Evolutionary conservation across 2,888 invertebrate species (phyloP).

Genomic region (Drosophila formosana): DNA sequence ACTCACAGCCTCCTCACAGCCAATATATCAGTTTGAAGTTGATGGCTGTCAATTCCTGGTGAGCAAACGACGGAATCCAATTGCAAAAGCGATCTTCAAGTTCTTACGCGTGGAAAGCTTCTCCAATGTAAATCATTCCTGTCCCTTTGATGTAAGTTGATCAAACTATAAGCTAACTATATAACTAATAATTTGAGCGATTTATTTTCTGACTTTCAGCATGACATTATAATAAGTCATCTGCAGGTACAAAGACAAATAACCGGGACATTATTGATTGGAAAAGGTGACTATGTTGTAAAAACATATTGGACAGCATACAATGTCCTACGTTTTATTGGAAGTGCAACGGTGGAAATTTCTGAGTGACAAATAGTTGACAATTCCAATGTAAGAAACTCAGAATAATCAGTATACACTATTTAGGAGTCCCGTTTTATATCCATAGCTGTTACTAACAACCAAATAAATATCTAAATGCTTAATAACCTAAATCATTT

Average conservation of each 20-base stretch:
- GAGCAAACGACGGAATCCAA: conserved; percentile 32
- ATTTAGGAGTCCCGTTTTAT: too few relatives aligned
- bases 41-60: conserved; percentile 40
- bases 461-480: too few relatives aligned
- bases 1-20: neutral
- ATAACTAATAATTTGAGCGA: neutral
- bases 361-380: neutral
- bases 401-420: too few relatives aligned
- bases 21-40: conserved; percentile 16
- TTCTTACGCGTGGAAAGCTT: conserved; percentile 4
- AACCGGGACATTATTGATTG: neutral
- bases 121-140: conserved; percentile 54
- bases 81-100: conserved; percentile 32
- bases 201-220: conserved; percentile 10
- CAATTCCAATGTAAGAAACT: too few relatives aligned
- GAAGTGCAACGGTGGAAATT: conserved; percentile 2
- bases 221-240: conserved; percentile 29
- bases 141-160: conserved; percentile 49
- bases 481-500: too few relatives aligned
- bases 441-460: too few relatives aligned
- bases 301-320: conserved; percentile 6
- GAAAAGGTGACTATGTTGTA: conserved; percentile 15
- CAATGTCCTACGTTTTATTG: conserved; percentile 11
- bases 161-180: neutral
- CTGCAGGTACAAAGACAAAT: conserved; percentile 9